phyloP scores from a whole-genome alignment of 2,113 vertebrate genomes.

The Rhynchomys soricoides region DNA sequence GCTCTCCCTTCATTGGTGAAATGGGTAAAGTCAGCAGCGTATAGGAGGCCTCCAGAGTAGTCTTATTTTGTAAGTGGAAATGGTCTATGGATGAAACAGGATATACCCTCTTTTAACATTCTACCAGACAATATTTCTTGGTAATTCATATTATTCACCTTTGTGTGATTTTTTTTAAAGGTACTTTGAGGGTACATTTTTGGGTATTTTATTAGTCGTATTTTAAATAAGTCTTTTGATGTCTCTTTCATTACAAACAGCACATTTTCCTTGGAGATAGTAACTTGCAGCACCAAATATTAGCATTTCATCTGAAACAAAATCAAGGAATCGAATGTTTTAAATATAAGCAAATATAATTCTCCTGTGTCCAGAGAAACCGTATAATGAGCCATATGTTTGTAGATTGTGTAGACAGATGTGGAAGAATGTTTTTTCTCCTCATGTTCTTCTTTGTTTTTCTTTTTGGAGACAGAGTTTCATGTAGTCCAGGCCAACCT shows the following conservation, averaged over 20 bases:
- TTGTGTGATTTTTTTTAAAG: constrained; percentile 59
- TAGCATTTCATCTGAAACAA: constrained; percentile 77
- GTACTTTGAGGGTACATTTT: constrained; percentile 63
- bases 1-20: neutral
- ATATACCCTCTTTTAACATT: constrained; percentile 9
- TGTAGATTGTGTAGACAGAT: constrained; percentile 64
- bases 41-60: constrained; percentile 9
- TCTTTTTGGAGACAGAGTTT: neutral
- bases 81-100: constrained; percentile 31
- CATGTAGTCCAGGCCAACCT: neutral
- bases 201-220: constrained; percentile 70
- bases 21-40: constrained; percentile 43
- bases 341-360: constrained; percentile 76
- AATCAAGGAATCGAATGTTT: constrained; percentile 71
- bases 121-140: constrained; percentile 39
- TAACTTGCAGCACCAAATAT: constrained; percentile 69
- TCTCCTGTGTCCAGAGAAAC: constrained; percentile 67
- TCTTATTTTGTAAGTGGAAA: constrained; percentile 47
- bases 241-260: constrained; percentile 73
- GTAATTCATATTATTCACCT: constrained; percentile 60
- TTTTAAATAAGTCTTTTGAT: constrained; percentile 75
- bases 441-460: neutral
- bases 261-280: constrained; percentile 65
- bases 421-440: constrained; percentile 44
- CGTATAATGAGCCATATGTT: constrained; percentile 71